Percentiles rank a stretch among this genome's conserved stretches.
Evolutionary conservation across 2,888 invertebrate genomes (phyloP).

Genomic region (Drosophila austrosaltans): DNA sequence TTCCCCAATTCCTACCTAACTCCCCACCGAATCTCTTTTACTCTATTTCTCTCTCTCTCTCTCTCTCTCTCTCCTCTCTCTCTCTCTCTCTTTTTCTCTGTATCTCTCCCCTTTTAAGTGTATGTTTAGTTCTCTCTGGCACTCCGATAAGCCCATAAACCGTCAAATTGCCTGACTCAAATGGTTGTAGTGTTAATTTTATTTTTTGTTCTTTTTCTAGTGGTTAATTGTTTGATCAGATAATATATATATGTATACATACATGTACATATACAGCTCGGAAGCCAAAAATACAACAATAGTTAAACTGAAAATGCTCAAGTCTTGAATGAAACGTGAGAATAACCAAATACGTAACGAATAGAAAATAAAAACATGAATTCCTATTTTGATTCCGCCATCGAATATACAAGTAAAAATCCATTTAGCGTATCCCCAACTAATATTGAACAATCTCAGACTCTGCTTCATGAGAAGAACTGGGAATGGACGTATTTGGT

Average conservation of each 20-base stretch:
- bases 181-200: slow-evolving; percentile 20
- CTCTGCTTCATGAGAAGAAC: slow-evolving; percentile 80
- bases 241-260: slow-evolving; percentile 28
- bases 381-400: slow-evolving; percentile 67
- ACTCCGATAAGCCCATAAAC: slow-evolving; percentile 31
- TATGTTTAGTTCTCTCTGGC: slow-evolving; percentile 1
- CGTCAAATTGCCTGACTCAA: slow-evolving; percentile 35
- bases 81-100: neutral
- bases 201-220: slow-evolving; percentile 16
- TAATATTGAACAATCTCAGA: slow-evolving; percentile 56
- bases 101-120: neutral
- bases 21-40: neutral
- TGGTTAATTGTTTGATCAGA: slow-evolving; percentile 58
- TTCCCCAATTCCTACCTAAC: neutral
- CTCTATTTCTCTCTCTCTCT: neutral
- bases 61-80: neutral
- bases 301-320: slow-evolving; percentile 31
- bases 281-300: neutral
- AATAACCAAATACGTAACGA: slow-evolving; percentile 11
- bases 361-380: slow-evolving; percentile 48
- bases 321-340: slow-evolving; percentile 40
- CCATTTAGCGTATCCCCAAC: slow-evolving; percentile 45
- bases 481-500: slow-evolving; percentile 83
- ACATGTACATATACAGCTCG: neutral
- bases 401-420: slow-evolving; percentile 56